Percentiles rank a stretch among this genome's conserved stretches.
phyloP scores from a whole-genome alignment of 2,797 vertebrate genomes.

The Muscicapa comitata region DNA sequence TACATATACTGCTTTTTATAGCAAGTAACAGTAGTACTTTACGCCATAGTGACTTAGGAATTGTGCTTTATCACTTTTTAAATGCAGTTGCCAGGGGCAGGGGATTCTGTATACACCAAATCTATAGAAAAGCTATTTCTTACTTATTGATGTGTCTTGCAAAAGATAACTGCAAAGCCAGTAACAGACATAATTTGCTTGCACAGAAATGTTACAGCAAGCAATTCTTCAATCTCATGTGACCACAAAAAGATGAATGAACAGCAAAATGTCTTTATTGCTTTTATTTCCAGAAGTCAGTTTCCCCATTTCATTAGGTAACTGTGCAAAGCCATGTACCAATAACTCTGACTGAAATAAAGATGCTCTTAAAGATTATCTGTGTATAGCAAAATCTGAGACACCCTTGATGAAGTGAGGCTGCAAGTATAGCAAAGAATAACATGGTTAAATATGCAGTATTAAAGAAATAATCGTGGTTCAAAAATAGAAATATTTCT shows the following conservation, averaged over 20 bases:
- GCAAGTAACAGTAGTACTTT: background rate
- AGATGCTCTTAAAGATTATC: background rate
- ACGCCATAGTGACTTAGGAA: background rate
- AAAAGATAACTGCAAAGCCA: background rate
- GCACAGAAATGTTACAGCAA: background rate
- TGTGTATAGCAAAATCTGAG: background rate
- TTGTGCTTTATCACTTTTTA: background rate
- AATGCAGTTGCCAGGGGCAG: background rate
- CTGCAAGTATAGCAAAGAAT: background rate
- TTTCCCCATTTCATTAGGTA: background rate
- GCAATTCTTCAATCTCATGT: background rate
- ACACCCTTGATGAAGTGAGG: background rate
- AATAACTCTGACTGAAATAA: background rate
- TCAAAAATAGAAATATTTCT: background rate
- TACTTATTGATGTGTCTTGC: background rate
- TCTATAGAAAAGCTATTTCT: background rate
- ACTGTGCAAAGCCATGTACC: background rate
- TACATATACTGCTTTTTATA: background rate
- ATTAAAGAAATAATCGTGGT: background rate
- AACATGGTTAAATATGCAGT: background rate
- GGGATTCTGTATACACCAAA: background rate
- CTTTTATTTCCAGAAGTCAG: background rate
- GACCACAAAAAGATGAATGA: background rate
- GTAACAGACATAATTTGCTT: background rate
- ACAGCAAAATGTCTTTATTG: background rate